phyloP scores from a whole-genome alignment of 2,797 vertebrate genomes.

The Clarias platycephalus region DNA sequence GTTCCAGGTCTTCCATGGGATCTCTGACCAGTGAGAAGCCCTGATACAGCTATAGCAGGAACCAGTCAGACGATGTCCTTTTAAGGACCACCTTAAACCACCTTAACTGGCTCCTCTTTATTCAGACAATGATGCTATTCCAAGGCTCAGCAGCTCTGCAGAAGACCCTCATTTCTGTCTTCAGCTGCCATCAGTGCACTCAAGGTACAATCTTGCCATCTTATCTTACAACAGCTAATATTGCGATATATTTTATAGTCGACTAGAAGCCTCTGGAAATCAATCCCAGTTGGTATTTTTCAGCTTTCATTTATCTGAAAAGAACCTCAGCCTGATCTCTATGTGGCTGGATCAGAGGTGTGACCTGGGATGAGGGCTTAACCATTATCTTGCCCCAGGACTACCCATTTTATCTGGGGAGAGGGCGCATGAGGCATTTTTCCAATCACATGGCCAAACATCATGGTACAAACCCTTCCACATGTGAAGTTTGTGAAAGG shows the following conservation, averaged over 20 bases:
- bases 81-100: neutral
- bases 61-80: neutral
- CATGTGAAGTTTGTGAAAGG: conserved; percentile 11
- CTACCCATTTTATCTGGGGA: neutral
- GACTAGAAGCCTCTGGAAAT: neutral
- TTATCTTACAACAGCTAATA: neutral
- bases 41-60: neutral
- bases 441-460: neutral
- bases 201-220: neutral
- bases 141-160: neutral
- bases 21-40: neutral
- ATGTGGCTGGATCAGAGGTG: conserved; percentile 17
- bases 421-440: neutral
- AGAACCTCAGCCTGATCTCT: neutral
- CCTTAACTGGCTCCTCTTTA: neutral
- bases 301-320: conserved; percentile 39
- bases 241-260: neutral
- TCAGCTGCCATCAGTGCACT: neutral
- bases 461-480: neutral
- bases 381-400: conserved; percentile 52
- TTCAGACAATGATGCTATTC: neutral
- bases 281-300: neutral
- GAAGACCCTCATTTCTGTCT: neutral
- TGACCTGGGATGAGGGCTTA: conserved; percentile 22
- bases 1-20: neutral